Evolutionary conservation across 23 tunicate genomes (phyloP).

Genomic region (Phallusia fumigata): DNA sequence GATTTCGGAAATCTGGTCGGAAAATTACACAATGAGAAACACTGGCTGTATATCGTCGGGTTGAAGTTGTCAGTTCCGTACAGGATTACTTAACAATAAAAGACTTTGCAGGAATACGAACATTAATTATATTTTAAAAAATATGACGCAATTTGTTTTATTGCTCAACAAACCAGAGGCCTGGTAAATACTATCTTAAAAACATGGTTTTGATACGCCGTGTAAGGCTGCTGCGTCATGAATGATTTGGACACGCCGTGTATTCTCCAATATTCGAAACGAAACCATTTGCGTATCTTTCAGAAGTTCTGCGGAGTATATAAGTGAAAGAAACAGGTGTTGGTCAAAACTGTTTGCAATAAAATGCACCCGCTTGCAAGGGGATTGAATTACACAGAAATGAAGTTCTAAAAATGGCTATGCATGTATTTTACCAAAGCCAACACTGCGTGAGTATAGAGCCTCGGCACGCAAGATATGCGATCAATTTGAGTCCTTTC

Average conservation of each 20-base stretch:
- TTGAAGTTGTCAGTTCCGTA: no score
- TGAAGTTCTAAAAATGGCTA: background rate
- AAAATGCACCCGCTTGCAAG: background rate
- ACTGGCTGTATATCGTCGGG: no score
- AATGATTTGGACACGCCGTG: background rate
- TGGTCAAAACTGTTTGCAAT: no score
- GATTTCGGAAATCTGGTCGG: no score
- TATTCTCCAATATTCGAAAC: background rate
- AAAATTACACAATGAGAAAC: no score
- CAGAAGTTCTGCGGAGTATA: background rate
- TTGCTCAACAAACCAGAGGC: no score
- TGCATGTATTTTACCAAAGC: background rate
- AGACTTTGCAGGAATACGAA: no score
- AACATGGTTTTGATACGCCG: no score
- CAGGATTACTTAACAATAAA: no score
- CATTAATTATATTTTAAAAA: no score
- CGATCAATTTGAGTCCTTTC: background rate
- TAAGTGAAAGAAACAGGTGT: background rate
- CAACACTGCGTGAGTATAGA: background rate
- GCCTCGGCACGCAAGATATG: background rate
- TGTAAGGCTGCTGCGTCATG: background rate
- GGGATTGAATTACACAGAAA: background rate
- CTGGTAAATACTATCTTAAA: no score
- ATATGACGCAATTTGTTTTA: no score
- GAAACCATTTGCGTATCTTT: background rate